These are phyloP conservation scores for Papilio gigon DNA, from an alignment of 2,888 invertebrate genomes.

Conservation along the genomic window DNA sequence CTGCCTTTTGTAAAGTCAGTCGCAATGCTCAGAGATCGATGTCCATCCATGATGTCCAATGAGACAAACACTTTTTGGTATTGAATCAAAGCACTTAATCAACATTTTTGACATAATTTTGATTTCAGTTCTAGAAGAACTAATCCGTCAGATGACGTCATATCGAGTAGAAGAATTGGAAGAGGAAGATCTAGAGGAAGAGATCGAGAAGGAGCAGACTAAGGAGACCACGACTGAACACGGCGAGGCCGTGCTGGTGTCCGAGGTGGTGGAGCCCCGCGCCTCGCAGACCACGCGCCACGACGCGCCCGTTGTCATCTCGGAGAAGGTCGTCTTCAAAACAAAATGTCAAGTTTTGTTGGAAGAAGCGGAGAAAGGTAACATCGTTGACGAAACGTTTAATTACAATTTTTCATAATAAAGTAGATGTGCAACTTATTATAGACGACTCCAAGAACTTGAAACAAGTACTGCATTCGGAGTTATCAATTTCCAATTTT, in stretches of 20 bases:
- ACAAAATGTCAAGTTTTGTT: slow-evolving; percentile 83
- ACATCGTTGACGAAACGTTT: too few species aligned
- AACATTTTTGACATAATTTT: background rate
- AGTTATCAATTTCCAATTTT: too few species aligned
- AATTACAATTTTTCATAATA: too few species aligned
- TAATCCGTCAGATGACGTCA: slow-evolving; percentile 85
- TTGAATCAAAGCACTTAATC: background rate
- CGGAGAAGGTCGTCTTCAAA: slow-evolving; percentile 64
- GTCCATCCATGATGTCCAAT: background rate
- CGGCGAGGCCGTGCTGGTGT: slow-evolving; percentile 55
- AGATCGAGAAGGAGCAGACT: slow-evolving; percentile 53
- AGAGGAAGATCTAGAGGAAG: slow-evolving; percentile 74
- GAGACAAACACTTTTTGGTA: background rate
- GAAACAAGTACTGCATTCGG: too few species aligned
- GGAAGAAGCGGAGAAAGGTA: slow-evolving; percentile 71
- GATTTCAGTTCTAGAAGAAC: slow-evolving; percentile 85
- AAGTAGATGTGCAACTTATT: too few species aligned
- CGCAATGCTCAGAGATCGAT: too few species aligned
- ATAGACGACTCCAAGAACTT: too few species aligned
- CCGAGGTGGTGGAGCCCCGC: slow-evolving; percentile 67
- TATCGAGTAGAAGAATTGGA: slow-evolving; percentile 79
- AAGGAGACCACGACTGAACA: slow-evolving; percentile 47
- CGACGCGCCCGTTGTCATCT: slow-evolving; percentile 59
- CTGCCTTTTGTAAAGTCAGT: too few species aligned
- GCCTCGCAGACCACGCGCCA: slow-evolving; percentile 63